Evolutionary conservation across 2,113 vertebrate species (phyloP).

Genomic region (Piaya cayana): DNA sequence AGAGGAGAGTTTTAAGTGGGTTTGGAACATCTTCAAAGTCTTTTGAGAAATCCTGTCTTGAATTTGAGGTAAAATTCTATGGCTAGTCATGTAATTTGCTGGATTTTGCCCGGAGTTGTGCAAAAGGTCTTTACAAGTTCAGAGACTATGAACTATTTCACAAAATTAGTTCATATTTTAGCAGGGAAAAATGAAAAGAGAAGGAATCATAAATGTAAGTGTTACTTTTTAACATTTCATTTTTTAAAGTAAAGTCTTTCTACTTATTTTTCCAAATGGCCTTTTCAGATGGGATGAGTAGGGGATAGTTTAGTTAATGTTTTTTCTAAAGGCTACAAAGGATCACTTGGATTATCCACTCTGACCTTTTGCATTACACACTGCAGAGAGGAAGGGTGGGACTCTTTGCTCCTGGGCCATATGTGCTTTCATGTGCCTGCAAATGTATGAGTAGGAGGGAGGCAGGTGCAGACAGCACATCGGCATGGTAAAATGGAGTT

Average conservation of each 20-base stretch:
- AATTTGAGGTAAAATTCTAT: background rate
- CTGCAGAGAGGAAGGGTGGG: background rate
- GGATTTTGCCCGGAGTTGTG: background rate
- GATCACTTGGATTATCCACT: background rate
- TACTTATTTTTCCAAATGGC: background rate
- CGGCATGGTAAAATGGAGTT: background rate
- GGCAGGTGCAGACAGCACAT: background rate
- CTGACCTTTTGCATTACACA: background rate
- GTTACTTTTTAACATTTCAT: background rate
- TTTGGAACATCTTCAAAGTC: constrained; percentile 1
- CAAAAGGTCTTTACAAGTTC: background rate
- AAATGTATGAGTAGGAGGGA: background rate
- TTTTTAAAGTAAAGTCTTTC: background rate
- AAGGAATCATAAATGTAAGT: background rate
- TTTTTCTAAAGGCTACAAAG: background rate
- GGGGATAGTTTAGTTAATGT: background rate
- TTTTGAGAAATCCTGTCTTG: background rate
- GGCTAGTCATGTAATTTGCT: background rate
- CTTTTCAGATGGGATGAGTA: background rate
- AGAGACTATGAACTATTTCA: background rate
- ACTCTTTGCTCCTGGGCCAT: background rate
- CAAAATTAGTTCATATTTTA: background rate
- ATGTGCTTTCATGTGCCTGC: background rate
- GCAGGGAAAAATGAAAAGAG: background rate
- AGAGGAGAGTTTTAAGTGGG: background rate